phyloP scores from a whole-genome alignment of 2,888 invertebrate species.

The Caradrina kadenii region DNA sequence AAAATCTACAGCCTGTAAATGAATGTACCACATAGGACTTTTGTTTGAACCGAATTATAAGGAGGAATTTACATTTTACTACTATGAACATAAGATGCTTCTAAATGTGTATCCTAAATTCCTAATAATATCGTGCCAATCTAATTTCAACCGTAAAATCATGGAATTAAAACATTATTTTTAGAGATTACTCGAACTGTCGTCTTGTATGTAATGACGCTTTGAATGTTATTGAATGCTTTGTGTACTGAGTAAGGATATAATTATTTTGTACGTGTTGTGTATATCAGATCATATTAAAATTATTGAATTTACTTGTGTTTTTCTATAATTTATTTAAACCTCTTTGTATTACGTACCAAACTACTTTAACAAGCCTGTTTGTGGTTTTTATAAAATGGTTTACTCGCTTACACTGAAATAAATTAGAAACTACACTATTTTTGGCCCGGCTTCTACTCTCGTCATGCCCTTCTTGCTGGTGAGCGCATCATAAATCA shows the following conservation, averaged over 20 bases:
- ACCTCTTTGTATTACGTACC: too few relatives aligned
- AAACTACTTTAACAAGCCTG: too few relatives aligned
- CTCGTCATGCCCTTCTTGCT: too few relatives aligned
- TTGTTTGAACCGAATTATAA: too few relatives aligned
- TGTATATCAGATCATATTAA: conserved; percentile 60
- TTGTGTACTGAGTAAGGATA: conserved; percentile 48
- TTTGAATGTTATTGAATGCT: conserved; percentile 54
- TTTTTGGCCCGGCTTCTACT: too few relatives aligned
- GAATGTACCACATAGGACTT: neutral
- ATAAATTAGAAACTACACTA: too few relatives aligned
- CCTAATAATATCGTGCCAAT: conserved; percentile 45
- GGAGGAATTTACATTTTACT: too few relatives aligned
- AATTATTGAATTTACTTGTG: conserved; percentile 34
- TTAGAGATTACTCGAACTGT: conserved; percentile 30
- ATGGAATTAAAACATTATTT: conserved; percentile 27
- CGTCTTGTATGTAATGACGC: conserved; percentile 38
- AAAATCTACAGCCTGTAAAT: conserved; percentile 8
- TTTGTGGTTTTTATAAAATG: too few relatives aligned
- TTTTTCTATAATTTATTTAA: conserved; percentile 1
- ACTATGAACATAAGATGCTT: too few relatives aligned
- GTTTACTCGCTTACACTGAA: too few relatives aligned
- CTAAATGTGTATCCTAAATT: neutral
- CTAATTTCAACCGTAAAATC: conserved; percentile 35
- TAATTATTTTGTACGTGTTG: conserved; percentile 61
- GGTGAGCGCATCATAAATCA: too few relatives aligned